A percentile compares a stretch with the other conserved stretches of the same genome.
phyloP scores from a whole-genome alignment of 2,888 invertebrate species.

The Byasa hedistus region DNA sequence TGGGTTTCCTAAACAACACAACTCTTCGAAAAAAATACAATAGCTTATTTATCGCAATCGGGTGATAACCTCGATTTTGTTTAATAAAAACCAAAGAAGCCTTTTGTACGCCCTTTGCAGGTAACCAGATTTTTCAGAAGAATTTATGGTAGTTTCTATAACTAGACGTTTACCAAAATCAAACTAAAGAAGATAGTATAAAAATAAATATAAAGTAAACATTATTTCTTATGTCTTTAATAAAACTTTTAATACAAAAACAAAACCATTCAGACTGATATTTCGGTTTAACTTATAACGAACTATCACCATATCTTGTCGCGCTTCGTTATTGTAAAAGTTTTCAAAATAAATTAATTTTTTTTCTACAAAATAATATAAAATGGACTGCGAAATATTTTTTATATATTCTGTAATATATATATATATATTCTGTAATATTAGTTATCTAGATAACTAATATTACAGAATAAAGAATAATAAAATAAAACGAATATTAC shows the following conservation, averaged over 20 bases:
- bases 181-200: background rate
- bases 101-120: background rate
- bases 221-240: background rate
- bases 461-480: no score
- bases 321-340: background rate
- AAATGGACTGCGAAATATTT: no score
- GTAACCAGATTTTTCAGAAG: background rate
- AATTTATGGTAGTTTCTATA: background rate
- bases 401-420: no score
- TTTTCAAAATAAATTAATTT: background rate
- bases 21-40: no score
- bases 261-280: slow-evolving; percentile 4
- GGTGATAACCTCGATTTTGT: no score
- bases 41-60: no score
- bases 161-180: background rate
- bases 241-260: slow-evolving; percentile 8
- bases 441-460: no score
- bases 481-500: no score
- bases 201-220: background rate
- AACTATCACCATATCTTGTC: background rate
- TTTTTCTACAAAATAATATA: background rate
- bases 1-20: no score
- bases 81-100: no score
- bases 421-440: no score
- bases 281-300: background rate